Conservation (phyloP, 2,113 vertebrate species). For the Microcebus ravelobensis region DNA sequence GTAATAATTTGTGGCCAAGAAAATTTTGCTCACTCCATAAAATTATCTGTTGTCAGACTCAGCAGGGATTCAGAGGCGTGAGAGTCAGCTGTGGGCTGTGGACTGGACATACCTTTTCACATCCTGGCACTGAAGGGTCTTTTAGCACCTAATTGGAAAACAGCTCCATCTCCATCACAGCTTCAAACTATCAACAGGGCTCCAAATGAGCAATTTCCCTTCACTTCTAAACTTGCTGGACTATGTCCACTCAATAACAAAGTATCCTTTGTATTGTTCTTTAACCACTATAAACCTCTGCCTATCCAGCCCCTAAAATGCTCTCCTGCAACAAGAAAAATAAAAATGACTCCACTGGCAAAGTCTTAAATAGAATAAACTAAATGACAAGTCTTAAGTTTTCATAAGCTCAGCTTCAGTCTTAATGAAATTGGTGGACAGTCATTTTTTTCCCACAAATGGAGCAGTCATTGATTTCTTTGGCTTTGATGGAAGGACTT, state of each 20-base stretch:
- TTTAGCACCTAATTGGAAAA: slow-evolving; percentile 23
- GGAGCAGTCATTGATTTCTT: neutral
- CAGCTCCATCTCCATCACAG: neutral
- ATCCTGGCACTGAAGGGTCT: neutral
- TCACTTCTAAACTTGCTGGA: neutral
- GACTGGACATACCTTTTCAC: neutral
- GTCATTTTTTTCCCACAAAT: slow-evolving; percentile 6
- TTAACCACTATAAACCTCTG: neutral
- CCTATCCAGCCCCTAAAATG: neutral
- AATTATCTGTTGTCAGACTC: slow-evolving; percentile 4
- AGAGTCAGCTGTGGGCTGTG: neutral
- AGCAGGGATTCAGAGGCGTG: neutral
- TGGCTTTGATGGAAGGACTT: slow-evolving; percentile 1
- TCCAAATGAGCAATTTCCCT: neutral
- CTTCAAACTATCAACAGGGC: neutral
- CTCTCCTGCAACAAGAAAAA: slow-evolving; percentile 40
- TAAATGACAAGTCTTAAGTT: slow-evolving; percentile 2
- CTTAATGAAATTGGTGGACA: slow-evolving; percentile 1
- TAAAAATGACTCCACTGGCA: neutral
- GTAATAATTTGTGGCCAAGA: neutral
- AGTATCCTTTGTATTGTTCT: neutral
- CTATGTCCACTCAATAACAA: neutral
- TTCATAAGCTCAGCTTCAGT: slow-evolving; percentile 30
- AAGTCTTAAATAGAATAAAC: slow-evolving; percentile 49
- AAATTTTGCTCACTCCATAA: slow-evolving; percentile 50